phyloP scores from a whole-genome alignment of 2,797 vertebrate species.

The Eremophila alpestris region DNA sequence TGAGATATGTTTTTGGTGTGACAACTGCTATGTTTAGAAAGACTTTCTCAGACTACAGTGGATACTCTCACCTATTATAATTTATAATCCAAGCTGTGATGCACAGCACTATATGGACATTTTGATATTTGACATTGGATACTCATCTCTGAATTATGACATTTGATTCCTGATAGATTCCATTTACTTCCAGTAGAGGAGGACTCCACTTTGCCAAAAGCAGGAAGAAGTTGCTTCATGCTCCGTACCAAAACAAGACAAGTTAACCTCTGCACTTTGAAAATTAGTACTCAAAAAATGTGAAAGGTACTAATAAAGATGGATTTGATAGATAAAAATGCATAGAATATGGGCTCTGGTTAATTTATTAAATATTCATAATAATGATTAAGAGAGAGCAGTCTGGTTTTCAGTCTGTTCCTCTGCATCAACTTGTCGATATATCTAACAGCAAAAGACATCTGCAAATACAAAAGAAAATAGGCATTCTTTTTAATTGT shows the following conservation, averaged over 20 bases:
- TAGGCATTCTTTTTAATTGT: not conserved
- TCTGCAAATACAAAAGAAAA: not conserved
- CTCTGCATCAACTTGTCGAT: not conserved
- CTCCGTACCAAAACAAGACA: slow-evolving; percentile 36
- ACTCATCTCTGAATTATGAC: not conserved
- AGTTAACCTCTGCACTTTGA: slow-evolving; percentile 39
- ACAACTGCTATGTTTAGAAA: not conserved
- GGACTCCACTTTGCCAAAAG: slow-evolving; percentile 14
- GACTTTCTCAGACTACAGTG: not conserved
- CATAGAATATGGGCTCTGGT: not conserved
- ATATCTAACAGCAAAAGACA: not conserved
- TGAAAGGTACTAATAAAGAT: slow-evolving; percentile 32
- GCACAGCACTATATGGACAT: not conserved
- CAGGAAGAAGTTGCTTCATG: not conserved
- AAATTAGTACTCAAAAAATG: slow-evolving; percentile 35
- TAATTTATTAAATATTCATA: slow-evolving; percentile 52
- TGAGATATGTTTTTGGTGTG: not conserved
- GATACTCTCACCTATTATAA: not conserved
- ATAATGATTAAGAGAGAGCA: not conserved
- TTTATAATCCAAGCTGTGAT: not conserved
- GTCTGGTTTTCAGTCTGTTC: not conserved
- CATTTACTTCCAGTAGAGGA: slow-evolving; percentile 18
- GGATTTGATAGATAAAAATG: slow-evolving; percentile 38
- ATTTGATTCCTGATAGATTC: not conserved
- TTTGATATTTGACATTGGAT: not conserved